Percentiles rank a stretch among this genome's conserved stretches.
These are phyloP conservation scores for Dascyllus trimaculatus DNA, from an alignment of 2,113 vertebrate species.

Conservation along the genomic window DNA sequence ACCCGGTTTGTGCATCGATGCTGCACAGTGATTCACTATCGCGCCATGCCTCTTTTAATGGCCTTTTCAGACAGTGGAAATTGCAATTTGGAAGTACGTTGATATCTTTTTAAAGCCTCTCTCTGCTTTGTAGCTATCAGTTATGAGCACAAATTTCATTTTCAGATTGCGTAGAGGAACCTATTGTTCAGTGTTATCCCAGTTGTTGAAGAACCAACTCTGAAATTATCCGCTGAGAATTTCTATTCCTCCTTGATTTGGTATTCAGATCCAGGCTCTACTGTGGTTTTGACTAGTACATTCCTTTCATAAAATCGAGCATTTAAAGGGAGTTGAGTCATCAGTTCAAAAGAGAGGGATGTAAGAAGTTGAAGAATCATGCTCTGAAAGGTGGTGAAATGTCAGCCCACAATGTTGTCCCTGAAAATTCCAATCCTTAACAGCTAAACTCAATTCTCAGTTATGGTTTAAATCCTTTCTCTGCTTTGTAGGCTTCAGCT, in stretches of 20 bases:
- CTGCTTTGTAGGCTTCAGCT: too few relatives aligned
- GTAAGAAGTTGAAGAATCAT: too few relatives aligned
- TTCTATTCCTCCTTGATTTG: background rate
- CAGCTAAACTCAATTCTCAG: too few relatives aligned
- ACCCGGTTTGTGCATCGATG: background rate
- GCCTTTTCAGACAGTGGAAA: background rate
- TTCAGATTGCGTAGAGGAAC: background rate
- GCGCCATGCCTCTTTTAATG: background rate
- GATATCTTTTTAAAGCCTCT: background rate
- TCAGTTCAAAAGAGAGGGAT: too few relatives aligned
- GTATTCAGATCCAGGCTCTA: background rate
- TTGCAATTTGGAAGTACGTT: background rate
- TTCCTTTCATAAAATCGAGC: too few relatives aligned
- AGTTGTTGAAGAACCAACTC: background rate
- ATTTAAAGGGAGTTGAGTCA: too few relatives aligned
- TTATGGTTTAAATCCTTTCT: too few relatives aligned
- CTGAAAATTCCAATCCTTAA: too few relatives aligned
- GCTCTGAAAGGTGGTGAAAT: too few relatives aligned
- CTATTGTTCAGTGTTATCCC: background rate
- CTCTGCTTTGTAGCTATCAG: too few relatives aligned
- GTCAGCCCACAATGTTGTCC: too few relatives aligned
- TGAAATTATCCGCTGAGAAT: background rate
- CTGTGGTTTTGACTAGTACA: too few relatives aligned
- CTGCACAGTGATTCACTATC: background rate
- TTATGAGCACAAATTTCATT: background rate